phyloP scores from a whole-genome alignment of 2,113 vertebrate species.

The Emydura subglobosa region DNA sequence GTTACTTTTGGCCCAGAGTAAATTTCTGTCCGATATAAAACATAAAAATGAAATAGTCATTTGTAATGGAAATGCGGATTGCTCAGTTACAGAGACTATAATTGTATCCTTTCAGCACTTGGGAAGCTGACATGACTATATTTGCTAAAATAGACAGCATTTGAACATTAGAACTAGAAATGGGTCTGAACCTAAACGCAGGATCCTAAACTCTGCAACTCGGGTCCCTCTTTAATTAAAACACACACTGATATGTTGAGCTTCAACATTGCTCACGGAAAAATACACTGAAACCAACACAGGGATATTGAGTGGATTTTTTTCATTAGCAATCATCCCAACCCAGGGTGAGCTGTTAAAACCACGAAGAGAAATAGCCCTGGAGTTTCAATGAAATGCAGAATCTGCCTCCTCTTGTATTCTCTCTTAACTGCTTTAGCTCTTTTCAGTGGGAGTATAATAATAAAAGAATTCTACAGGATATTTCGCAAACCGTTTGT shows the following conservation, averaged over 20 bases:
- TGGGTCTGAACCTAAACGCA: neutral
- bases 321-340: neutral
- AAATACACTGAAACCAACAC: neutral
- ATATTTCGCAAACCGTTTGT: rapidly evolving
- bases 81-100: neutral
- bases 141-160: neutral
- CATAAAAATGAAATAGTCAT: neutral
- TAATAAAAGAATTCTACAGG: neutral
- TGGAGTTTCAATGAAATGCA: neutral
- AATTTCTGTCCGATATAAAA: neutral
- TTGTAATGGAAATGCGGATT: neutral
- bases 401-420: neutral
- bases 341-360: neutral
- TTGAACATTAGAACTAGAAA: neutral
- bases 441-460: neutral
- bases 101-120: neutral
- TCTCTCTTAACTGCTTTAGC: neutral
- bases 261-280: neutral
- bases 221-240: neutral
- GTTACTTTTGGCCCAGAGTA: neutral
- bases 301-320: neutral
- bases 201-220: neutral
- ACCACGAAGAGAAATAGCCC: neutral
- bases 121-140: neutral
- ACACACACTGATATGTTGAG: neutral